Percentiles rank a stretch among this genome's conserved stretches.
Conservation (phyloP, 2,113 vertebrate species). For the Labrus mixtus region DNA sequence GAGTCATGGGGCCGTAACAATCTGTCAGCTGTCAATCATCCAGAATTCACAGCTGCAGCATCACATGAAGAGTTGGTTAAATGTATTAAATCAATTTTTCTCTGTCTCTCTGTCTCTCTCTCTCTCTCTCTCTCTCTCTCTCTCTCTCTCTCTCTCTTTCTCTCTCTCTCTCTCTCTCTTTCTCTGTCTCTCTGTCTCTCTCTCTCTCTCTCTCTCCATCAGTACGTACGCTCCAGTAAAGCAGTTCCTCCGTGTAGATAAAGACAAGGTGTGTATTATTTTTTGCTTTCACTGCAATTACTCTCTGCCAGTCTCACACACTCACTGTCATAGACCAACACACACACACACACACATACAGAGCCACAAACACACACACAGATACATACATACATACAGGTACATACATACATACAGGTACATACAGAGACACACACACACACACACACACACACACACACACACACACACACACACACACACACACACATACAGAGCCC, state of each 20-base stretch:
- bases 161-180: too few species aligned
- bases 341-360: neutral
- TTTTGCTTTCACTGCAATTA: neutral
- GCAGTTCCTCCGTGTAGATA: conserved; percentile 98
- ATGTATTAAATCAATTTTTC: conserved; percentile 29
- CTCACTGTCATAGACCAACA: neutral
- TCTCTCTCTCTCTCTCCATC: conserved; percentile 25
- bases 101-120: too few species aligned
- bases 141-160: conserved; percentile 7
- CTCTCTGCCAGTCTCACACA: conserved; percentile 3
- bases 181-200: too few species aligned
- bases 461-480: neutral
- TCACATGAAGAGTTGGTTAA: conserved; percentile 54
- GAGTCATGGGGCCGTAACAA: neutral
- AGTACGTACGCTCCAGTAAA: conserved; percentile 98
- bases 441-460: neutral
- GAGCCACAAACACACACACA: neutral
- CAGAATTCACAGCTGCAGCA: conserved; percentile 41
- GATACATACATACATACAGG: too few species aligned
- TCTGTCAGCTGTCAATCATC: conserved; percentile 57
- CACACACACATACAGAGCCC: too few species aligned
- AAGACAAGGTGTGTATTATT: conserved; percentile 91
- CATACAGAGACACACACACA: too few species aligned
- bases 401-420: too few species aligned
- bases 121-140: neutral